phyloP scores from a whole-genome alignment of 2,797 vertebrate genomes.

The Petrocephalus sullivani region DNA sequence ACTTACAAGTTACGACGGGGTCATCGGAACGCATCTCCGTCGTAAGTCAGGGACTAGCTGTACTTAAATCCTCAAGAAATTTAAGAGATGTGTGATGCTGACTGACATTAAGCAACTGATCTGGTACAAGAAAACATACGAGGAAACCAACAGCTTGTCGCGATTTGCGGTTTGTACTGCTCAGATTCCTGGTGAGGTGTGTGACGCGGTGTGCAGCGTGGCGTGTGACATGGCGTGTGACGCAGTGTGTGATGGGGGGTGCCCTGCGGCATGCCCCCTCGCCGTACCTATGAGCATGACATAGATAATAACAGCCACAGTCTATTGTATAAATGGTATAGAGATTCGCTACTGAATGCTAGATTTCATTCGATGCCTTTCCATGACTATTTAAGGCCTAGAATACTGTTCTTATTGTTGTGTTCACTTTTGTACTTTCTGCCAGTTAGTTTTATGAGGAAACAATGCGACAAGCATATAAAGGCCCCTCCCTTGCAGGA shows the following conservation, averaged over 20 bases:
- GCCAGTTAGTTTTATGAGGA: conserved; percentile 28
- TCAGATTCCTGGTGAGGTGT: not conserved
- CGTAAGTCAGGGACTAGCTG: no score
- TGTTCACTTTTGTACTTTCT: not conserved
- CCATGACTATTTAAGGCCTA: not conserved
- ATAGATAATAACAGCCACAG: not conserved
- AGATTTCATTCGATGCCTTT: not conserved
- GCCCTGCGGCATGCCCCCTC: no score
- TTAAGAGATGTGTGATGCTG: not conserved
- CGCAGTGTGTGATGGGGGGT: no score
- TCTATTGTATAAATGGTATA: not conserved
- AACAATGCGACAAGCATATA: conserved; percentile 33
- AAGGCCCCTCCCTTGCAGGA: conserved; percentile 60
- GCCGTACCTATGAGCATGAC: no score
- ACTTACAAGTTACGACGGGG: no score
- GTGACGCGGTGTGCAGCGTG: not conserved
- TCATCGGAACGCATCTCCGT: no score
- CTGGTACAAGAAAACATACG: not conserved
- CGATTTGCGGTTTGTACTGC: not conserved
- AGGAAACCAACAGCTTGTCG: not conserved
- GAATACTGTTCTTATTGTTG: not conserved
- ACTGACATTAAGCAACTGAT: not conserved
- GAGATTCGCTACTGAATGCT: not conserved
- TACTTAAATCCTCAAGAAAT: not conserved
- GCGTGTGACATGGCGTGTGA: conserved; percentile 3